A percentile compares a stretch with the other conserved stretches of the same genome.
Evolutionary conservation across 2,888 invertebrate genomes (phyloP).

Genomic region (Drosophila vallismaia): DNA sequence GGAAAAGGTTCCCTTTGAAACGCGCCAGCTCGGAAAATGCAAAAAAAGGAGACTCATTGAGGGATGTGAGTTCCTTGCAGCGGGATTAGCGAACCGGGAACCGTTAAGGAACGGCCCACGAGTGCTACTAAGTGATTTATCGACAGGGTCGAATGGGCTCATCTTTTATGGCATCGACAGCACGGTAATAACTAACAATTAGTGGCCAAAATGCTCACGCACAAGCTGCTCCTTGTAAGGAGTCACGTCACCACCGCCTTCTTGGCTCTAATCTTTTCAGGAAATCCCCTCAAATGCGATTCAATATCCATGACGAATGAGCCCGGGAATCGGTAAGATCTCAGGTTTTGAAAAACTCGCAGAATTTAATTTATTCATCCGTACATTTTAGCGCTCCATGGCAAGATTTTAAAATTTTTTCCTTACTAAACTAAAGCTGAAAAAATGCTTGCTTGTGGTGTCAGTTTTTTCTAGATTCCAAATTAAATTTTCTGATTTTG

Average conservation of each 20-base stretch:
- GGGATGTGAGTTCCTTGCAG: slow-evolving; percentile 8
- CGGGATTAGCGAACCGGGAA: slow-evolving; percentile 48
- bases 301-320: neutral
- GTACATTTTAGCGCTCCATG: too few relatives aligned
- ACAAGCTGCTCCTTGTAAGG: slow-evolving; percentile 3
- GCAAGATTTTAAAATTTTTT: too few relatives aligned
- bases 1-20: neutral
- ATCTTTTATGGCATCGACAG: slow-evolving; percentile 28
- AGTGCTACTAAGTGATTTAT: slow-evolving; percentile 44
- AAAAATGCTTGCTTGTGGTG: too few relatives aligned
- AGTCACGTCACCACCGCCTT: slow-evolving; percentile 5
- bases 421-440: too few relatives aligned
- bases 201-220: slow-evolving; percentile 32
- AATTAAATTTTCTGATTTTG: too few relatives aligned
- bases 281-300: neutral
- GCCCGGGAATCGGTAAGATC: neutral
- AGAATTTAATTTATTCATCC: too few relatives aligned
- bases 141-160: slow-evolving; percentile 6
- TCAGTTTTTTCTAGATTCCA: too few relatives aligned
- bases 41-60: neutral
- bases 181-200: slow-evolving; percentile 63
- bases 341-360: too few relatives aligned
- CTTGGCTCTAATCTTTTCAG: slow-evolving; percentile 36
- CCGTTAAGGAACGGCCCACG: slow-evolving; percentile 6
- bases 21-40: neutral